Evolutionary conservation across 2,113 vertebrate genomes (phyloP).

Genomic region (Entelurus aequoreus): DNA sequence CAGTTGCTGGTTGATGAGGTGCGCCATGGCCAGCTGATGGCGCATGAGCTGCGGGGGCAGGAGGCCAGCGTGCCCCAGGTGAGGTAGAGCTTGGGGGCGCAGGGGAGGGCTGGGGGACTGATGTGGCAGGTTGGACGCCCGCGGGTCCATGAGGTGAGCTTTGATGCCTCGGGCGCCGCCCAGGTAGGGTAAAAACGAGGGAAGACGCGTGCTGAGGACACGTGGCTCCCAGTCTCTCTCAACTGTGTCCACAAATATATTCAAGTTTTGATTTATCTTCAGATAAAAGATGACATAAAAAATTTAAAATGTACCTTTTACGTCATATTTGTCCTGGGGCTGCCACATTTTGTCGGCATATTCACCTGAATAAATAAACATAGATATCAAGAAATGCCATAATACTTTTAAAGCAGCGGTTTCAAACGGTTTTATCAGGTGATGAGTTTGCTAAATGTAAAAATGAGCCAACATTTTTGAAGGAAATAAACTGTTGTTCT

Average conservation of each 20-base stretch:
- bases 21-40: constrained; percentile 98
- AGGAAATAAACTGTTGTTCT: no score
- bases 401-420: background rate
- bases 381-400: background rate
- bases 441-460: no score
- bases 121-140: constrained; percentile 78
- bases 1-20: constrained; percentile 98
- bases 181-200: constrained; percentile 72
- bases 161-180: constrained; percentile 68
- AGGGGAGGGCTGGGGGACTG: constrained; percentile 75
- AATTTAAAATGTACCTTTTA: constrained; percentile 46
- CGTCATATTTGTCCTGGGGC: constrained; percentile 43
- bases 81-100: constrained; percentile 85
- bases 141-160: constrained; percentile 85
- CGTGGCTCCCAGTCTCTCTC: constrained; percentile 84
- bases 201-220: constrained; percentile 52
- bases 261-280: constrained; percentile 1
- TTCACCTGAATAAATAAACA: constrained; percentile 40
- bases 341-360: constrained; percentile 58
- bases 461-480: no score
- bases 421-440: no score
- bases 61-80: constrained; percentile 86
- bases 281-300: background rate
- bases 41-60: constrained; percentile 93
- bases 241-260: constrained; percentile 66